These are phyloP conservation scores for Cyrtodaria siliqua DNA, from an alignment of 2,888 invertebrate species.

Conservation along the genomic window DNA sequence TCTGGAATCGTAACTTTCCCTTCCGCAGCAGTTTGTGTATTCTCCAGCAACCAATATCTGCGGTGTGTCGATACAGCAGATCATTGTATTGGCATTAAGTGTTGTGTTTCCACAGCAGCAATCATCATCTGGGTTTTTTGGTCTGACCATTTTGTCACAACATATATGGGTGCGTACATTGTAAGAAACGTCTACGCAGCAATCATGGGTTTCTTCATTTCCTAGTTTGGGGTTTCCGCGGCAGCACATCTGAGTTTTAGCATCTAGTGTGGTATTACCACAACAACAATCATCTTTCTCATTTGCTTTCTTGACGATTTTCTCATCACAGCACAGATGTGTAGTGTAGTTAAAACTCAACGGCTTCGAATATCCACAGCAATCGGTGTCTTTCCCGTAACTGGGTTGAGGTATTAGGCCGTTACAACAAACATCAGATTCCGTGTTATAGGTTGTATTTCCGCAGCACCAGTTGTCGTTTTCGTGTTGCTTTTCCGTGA, in stretches of 20 bases:
- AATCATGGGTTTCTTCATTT: slow-evolving; percentile 21
- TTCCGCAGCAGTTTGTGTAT: slow-evolving; percentile 28
- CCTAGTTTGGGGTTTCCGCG: slow-evolving; percentile 32
- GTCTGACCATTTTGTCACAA: slow-evolving; percentile 29
- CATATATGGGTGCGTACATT: slow-evolving; percentile 29
- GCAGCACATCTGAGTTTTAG: slow-evolving; percentile 42
- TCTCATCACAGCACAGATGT: slow-evolving; percentile 45
- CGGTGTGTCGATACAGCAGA: slow-evolving; percentile 39
- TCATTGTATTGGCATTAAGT: slow-evolving; percentile 27
- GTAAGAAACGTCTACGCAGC: slow-evolving; percentile 36
- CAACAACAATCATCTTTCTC: slow-evolving; percentile 33
- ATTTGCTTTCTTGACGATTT: slow-evolving; percentile 32
- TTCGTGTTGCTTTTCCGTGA: slow-evolving; percentile 37
- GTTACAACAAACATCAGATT: slow-evolving; percentile 49
- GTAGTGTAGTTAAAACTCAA: slow-evolving; percentile 32
- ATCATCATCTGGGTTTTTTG: slow-evolving; percentile 26
- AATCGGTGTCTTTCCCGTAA: slow-evolving; percentile 32
- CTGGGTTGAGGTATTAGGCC: slow-evolving; percentile 44
- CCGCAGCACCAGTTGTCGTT: slow-evolving; percentile 57
- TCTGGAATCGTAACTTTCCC: slow-evolving; percentile 27
- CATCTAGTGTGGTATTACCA: slow-evolving; percentile 37
- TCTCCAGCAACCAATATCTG: not conserved
- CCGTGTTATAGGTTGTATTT: slow-evolving; percentile 46
- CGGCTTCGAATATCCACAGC: slow-evolving; percentile 29
- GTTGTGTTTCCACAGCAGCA: slow-evolving; percentile 43